These are phyloP conservation scores for Lissonota sp. DNA, from an alignment of 2,888 invertebrate species.

Conservation along the genomic window DNA sequence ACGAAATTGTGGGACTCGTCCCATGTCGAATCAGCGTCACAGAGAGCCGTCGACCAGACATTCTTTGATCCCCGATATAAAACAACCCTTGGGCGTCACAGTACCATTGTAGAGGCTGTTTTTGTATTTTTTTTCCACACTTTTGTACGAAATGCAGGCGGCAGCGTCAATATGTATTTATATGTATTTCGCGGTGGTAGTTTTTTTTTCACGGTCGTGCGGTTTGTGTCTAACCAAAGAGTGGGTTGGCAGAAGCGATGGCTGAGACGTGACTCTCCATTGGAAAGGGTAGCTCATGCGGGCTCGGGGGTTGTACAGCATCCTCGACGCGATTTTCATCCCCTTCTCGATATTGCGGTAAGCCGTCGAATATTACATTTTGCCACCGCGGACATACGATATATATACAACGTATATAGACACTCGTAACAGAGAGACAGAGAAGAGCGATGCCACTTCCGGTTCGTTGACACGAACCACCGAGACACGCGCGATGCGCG, in stretches of 20 bases:
- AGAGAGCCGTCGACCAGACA: not conserved
- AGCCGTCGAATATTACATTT: constrained; percentile 72
- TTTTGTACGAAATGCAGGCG: no score
- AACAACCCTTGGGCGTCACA: no score
- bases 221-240: constrained; percentile 4
- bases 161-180: constrained; percentile 7
- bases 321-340: constrained; percentile 55
- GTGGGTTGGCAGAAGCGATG: constrained; percentile 23
- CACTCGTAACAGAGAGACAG: no score
- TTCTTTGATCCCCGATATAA: not conserved
- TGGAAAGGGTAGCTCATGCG: no score
- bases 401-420: not conserved
- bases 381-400: constrained; percentile 15
- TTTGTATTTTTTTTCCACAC: no score
- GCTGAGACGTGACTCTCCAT: constrained; percentile 43
- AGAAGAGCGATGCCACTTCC: no score
- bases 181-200: constrained; percentile 18
- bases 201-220: not conserved
- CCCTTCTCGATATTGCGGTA: constrained; percentile 69
- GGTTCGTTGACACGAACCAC: no score
- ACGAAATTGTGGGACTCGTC: no score
- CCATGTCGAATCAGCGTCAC: no score
- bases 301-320: constrained; percentile 17
- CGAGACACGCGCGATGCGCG: no score
- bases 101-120: no score